Percentiles rank a stretch among this genome's conserved stretches.
Evolutionary conservation across 2,888 invertebrate species (phyloP).

Genomic region (Orchestes rusci): DNA sequence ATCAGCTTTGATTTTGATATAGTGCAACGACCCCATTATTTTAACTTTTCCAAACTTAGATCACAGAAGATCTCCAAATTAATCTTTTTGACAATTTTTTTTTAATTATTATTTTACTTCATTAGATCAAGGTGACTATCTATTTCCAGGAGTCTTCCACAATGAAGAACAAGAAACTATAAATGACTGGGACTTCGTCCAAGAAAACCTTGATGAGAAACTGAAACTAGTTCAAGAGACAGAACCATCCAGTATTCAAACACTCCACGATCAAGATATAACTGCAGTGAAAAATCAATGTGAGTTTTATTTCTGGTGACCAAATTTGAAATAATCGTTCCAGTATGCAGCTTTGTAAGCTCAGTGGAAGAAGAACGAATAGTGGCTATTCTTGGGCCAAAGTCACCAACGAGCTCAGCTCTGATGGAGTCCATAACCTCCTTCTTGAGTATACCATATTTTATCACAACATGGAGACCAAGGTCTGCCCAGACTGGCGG

Average conservation of each 20-base stretch:
- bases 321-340: constrained; percentile 1
- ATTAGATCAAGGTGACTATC: too few relatives aligned
- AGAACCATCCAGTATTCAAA: background rate
- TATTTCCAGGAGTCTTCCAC: constrained; percentile 19
- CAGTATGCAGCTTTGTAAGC: constrained; percentile 7
- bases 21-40: too few relatives aligned
- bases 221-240: constrained; percentile 3
- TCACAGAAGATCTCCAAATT: too few relatives aligned
- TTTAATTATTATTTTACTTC: too few relatives aligned
- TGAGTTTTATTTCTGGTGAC: constrained; percentile 17
- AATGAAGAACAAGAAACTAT: constrained; percentile 14
- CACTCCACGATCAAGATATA: constrained; percentile 30
- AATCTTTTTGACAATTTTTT: too few relatives aligned
- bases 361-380: constrained; percentile 49
- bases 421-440: constrained; percentile 81
- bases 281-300: constrained; percentile 38
- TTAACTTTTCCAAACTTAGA: too few relatives aligned
- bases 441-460: constrained; percentile 76
- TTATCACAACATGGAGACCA: constrained; percentile 65
- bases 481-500: background rate
- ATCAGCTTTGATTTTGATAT: too few relatives aligned
- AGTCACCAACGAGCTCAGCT: constrained; percentile 52
- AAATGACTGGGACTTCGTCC: constrained; percentile 8
- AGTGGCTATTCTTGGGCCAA: constrained; percentile 78
- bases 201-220: constrained; percentile 13